These are phyloP conservation scores for Drosophila silvestris DNA, from an alignment of 2,888 invertebrate species.

Conservation along the genomic window DNA sequence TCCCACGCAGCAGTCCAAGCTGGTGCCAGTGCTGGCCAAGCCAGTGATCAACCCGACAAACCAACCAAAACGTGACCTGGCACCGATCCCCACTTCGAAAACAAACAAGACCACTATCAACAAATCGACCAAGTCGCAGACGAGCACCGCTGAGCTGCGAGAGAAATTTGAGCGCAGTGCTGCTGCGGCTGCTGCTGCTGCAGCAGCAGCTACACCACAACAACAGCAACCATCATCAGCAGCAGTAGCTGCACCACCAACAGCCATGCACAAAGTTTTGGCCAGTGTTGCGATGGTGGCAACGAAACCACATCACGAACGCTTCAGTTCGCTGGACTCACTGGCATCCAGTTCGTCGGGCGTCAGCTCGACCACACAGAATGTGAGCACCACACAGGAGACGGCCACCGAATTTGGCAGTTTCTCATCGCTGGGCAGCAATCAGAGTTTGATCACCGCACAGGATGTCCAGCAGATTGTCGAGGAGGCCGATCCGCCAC, in stretches of 20 bases:
- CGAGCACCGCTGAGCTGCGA: constrained; percentile 83
- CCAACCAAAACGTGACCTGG: constrained; percentile 37
- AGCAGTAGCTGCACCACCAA: constrained; percentile 36
- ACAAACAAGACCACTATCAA: background rate
- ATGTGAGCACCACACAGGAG: constrained; percentile 84
- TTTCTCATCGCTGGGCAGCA: constrained; percentile 85
- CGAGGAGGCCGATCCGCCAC: constrained; percentile 89
- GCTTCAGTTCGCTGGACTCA: constrained; percentile 85
- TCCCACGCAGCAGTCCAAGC: constrained; percentile 77
- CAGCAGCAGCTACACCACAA: constrained; percentile 54
- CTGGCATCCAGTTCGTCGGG: constrained; percentile 85
- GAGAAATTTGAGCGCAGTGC: constrained; percentile 84
- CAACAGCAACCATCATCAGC: constrained; percentile 38
- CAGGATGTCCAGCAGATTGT: constrained; percentile 88
- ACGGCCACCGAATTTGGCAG: constrained; percentile 85
- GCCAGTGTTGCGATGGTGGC: constrained; percentile 41
- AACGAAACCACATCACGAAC: constrained; percentile 82
- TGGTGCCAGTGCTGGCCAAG: constrained; percentile 22
- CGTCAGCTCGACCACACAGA: constrained; percentile 84
- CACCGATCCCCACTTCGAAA: constrained; percentile 31
- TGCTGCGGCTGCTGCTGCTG: constrained; percentile 48
- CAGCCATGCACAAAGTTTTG: constrained; percentile 47
- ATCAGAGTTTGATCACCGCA: constrained; percentile 85
- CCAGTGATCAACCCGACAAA: constrained; percentile 53
- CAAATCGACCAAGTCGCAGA: constrained; percentile 58